Conservation (phyloP, 1,140 invertebrate species). For the Drusus annulatus region DNA sequence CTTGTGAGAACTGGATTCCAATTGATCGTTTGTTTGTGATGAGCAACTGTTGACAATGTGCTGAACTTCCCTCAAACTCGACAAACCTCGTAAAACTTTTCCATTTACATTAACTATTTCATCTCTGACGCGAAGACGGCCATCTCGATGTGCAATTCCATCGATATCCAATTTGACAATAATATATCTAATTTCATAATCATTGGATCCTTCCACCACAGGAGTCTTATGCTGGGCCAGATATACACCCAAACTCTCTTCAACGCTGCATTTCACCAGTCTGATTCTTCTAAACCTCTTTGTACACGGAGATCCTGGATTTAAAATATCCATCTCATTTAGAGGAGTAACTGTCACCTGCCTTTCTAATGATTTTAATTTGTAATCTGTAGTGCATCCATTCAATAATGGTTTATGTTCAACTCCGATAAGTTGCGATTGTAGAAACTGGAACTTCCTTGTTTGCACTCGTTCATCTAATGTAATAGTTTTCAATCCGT, state of each 20-base stretch:
- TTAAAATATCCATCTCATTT: slow-evolving; percentile 65
- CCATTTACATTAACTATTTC: slow-evolving; percentile 92
- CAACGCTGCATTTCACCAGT: slow-evolving; percentile 74
- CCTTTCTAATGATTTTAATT: slow-evolving; percentile 53
- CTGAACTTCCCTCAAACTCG: slow-evolving; percentile 77
- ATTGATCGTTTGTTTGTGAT: slow-evolving; percentile 66
- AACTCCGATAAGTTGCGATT: slow-evolving; percentile 65
- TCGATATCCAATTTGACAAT: slow-evolving; percentile 86
- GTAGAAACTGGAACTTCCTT: slow-evolving; percentile 69
- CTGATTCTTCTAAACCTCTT: slow-evolving; percentile 73
- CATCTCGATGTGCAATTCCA: slow-evolving; percentile 88
- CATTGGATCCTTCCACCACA: slow-evolving; percentile 68
- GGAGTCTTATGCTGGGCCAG: slow-evolving; percentile 76
- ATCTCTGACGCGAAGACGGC: slow-evolving; percentile 84
- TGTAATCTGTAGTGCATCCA: slow-evolving; percentile 44
- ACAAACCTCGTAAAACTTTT: slow-evolving; percentile 82
- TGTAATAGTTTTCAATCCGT: slow-evolving; percentile 69
- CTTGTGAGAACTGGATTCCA: slow-evolving; percentile 68
- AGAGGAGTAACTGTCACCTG: slow-evolving; percentile 46
- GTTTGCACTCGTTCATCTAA: slow-evolving; percentile 70
- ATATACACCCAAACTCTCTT: slow-evolving; percentile 80
- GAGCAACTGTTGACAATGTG: slow-evolving; percentile 72
- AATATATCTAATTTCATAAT: slow-evolving; percentile 82
- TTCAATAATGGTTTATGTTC: slow-evolving; percentile 52
- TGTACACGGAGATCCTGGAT: slow-evolving; percentile 66